phyloP scores from a whole-genome alignment of 2,888 invertebrate genomes.

The Tricholauxania praeusta region DNA sequence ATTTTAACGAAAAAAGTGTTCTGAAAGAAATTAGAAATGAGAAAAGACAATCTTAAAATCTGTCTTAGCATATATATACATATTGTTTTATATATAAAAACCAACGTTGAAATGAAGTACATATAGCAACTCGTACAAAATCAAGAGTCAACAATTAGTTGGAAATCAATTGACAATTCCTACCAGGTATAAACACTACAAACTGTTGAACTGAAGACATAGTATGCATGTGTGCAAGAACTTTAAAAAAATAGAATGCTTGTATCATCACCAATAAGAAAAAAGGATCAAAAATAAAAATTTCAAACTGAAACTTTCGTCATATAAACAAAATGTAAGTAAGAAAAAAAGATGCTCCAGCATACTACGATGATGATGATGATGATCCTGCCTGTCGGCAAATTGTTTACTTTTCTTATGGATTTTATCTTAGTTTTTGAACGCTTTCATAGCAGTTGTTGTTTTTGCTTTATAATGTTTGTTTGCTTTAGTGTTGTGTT shows the following conservation, averaged over 20 bases:
- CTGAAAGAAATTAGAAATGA: no score
- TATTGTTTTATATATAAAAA: no score
- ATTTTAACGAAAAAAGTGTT: no score
- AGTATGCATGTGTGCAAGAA: background rate
- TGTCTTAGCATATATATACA: no score
- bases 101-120: no score
- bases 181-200: background rate
- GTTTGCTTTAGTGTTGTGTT: background rate
- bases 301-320: background rate
- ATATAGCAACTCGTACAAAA: no score
- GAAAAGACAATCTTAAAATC: no score
- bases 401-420: conserved; percentile 35
- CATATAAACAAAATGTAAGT: background rate
- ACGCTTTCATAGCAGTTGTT: background rate
- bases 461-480: conserved; percentile 15
- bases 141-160: no score
- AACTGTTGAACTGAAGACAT: conserved; percentile 11
- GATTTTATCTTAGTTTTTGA: conserved; percentile 24
- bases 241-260: background rate
- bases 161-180: no score
- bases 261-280: background rate
- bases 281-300: background rate
- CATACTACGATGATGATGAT: conserved; percentile 3
- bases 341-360: background rate
- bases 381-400: conserved; percentile 29